These are phyloP conservation scores for Nothoprocta perdicaria DNA, from an alignment of 2,113 vertebrate genomes.

Conservation along the genomic window DNA sequence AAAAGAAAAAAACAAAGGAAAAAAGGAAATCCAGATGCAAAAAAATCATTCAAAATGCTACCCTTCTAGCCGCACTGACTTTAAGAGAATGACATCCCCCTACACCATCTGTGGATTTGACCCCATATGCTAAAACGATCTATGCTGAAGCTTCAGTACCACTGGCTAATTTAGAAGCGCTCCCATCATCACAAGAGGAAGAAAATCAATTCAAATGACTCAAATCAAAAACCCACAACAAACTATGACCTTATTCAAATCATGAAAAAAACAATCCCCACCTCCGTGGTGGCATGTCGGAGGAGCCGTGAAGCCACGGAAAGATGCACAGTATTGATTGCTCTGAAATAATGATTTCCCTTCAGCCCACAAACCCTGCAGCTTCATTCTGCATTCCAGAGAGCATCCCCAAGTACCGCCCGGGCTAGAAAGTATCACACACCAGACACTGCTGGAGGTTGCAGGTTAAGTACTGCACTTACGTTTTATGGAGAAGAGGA, in stretches of 20 bases:
- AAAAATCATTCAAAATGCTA: not conserved
- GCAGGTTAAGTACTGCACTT: conserved; percentile 65
- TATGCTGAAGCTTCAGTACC: not conserved
- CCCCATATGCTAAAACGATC: not conserved
- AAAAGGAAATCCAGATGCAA: not conserved
- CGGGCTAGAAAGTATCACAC: not conserved
- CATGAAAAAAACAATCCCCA: not conserved
- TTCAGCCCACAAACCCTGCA: not conserved
- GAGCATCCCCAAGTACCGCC: rapidly evolving
- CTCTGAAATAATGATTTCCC: conserved; percentile 28
- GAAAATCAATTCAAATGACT: not conserved
- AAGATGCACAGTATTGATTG: conserved; percentile 47
- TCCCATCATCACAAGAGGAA: conserved; percentile 30
- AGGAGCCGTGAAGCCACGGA: not conserved
- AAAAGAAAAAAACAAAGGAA: not conserved
- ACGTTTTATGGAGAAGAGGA: conserved; percentile 62
- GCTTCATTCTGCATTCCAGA: conserved; percentile 43
- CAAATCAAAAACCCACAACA: conserved; percentile 24
- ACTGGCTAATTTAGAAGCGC: conserved; percentile 18
- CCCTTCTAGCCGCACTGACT: not conserved
- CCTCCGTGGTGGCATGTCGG: not conserved
- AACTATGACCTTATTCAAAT: conserved; percentile 38
- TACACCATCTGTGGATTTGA: not conserved
- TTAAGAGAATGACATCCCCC: not conserved
- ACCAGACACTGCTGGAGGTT: not conserved